Conservation (phyloP, 2,113 vertebrate genomes). For the Ceyx margarethae region DNA sequence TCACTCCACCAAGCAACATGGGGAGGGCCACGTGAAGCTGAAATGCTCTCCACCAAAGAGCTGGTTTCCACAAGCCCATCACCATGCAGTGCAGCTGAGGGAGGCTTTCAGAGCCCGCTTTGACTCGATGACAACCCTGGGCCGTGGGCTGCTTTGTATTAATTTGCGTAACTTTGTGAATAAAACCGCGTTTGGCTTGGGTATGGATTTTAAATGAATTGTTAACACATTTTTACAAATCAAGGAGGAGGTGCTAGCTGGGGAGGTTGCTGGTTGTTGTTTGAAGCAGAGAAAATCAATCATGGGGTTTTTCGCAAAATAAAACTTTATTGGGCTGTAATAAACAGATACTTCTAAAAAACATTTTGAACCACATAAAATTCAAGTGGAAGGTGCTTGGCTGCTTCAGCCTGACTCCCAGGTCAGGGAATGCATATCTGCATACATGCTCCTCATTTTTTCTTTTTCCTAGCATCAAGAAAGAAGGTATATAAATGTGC, state of each 20-base stretch:
- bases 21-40: background rate
- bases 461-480: background rate
- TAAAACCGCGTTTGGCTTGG: conserved; percentile 44
- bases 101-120: conserved; percentile 7
- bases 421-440: background rate
- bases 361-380: conserved; percentile 38
- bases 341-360: conserved; percentile 64
- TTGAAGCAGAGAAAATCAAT: conserved; percentile 56
- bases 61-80: background rate
- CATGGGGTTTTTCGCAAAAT: conserved; percentile 24
- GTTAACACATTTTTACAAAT: conserved; percentile 69
- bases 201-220: conserved; percentile 64
- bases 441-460: background rate
- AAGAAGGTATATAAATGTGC: background rate
- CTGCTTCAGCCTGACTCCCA: background rate
- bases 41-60: no score
- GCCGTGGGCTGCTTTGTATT: conserved; percentile 54
- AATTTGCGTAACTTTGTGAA: conserved; percentile 43
- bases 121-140: conserved; percentile 29
- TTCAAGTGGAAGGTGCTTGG: conserved; percentile 22
- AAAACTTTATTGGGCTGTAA: conserved; percentile 66
- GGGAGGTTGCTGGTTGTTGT: conserved; percentile 44
- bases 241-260: conserved; percentile 32
- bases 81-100: background rate
- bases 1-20: background rate